Conservation (phyloP, 2,797 vertebrate species). For the Scyliorhinus canicula region DNA sequence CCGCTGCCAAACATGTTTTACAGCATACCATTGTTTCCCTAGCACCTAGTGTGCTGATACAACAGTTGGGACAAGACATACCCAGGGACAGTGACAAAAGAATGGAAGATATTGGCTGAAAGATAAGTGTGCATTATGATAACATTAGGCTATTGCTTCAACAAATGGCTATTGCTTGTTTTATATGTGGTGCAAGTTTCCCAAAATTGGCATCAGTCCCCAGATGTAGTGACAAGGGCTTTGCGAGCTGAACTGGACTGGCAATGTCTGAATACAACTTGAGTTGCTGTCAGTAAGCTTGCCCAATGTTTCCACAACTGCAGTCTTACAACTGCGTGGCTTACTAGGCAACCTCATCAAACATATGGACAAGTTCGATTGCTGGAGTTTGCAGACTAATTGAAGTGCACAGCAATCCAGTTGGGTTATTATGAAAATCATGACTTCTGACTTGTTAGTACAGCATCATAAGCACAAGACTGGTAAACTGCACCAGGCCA, state of each 20-base stretch:
- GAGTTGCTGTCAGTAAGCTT: not conserved
- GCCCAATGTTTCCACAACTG: not conserved
- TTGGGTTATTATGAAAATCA: not conserved
- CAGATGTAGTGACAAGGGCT: not conserved
- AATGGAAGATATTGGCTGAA: not conserved
- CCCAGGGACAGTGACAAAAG: not conserved
- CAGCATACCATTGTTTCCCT: not conserved
- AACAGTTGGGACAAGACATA: not conserved
- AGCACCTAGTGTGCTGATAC: not conserved
- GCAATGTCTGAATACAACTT: not conserved
- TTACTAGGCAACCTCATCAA: not conserved
- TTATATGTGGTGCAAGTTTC: not conserved
- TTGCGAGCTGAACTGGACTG: not conserved
- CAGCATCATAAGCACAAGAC: not conserved
- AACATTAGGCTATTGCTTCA: too few species aligned
- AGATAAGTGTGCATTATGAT: not conserved
- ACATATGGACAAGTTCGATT: not conserved
- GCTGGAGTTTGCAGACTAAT: not conserved
- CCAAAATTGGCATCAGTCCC: not conserved
- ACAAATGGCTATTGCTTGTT: too few species aligned
- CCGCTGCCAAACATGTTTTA: not conserved
- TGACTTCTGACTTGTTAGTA: not conserved
- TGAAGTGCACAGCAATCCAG: not conserved
- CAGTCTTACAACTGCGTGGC: not conserved
- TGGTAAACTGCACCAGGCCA: not conserved